phyloP scores from a whole-genome alignment of 2,797 vertebrate species.

The Pristis pectinata region DNA sequence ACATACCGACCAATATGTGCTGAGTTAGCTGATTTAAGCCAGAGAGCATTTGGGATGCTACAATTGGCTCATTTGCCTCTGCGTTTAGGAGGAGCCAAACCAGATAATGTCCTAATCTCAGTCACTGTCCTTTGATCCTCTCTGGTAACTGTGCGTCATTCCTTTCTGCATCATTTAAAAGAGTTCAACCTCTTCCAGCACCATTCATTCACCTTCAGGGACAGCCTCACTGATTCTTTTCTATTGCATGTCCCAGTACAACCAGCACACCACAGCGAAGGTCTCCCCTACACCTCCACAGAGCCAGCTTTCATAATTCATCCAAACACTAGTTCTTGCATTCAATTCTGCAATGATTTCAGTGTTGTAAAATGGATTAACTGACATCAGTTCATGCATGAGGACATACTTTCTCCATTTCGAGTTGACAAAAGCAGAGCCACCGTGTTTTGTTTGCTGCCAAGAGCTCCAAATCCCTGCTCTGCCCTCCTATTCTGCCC shows the following conservation, averaged over 20 bases:
- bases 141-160: neutral
- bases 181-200: neutral
- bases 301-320: neutral
- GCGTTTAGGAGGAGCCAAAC: neutral
- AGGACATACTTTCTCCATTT: neutral
- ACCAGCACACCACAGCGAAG: neutral
- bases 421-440: neutral
- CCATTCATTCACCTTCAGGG: neutral
- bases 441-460: neutral
- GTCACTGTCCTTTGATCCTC: neutral
- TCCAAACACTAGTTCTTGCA: neutral
- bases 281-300: too few species aligned
- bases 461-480: neutral
- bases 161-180: neutral
- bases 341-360: neutral
- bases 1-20: neutral
- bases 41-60: neutral
- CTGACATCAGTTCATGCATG: neutral
- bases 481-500: neutral
- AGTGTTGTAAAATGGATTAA: neutral
- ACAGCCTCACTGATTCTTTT: neutral
- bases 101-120: neutral
- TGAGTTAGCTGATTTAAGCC: neutral
- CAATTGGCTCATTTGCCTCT: neutral
- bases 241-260: neutral